Percentiles rank a stretch among this genome's conserved stretches.
These are phyloP conservation scores for Sminthopsis crassicaudata DNA, from an alignment of 2,113 vertebrate genomes.

Conservation along the genomic window DNA sequence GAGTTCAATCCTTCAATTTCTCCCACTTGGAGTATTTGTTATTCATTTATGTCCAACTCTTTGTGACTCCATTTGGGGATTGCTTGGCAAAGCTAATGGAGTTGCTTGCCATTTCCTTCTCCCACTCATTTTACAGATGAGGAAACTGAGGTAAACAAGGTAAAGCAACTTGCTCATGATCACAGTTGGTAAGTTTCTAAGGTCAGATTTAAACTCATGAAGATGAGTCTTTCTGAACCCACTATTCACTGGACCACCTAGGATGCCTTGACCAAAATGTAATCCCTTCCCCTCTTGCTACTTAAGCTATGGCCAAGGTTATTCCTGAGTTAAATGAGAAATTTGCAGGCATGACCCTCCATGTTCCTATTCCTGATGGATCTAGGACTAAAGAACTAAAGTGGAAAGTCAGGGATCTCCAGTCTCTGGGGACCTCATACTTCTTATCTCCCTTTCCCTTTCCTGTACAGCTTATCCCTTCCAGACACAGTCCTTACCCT, in stretches of 20 bases:
- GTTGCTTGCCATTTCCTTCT: not conserved
- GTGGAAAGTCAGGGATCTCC: not conserved
- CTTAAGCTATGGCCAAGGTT: slow-evolving; percentile 94
- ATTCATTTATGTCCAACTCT: not conserved
- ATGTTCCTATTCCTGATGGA: slow-evolving; percentile 93
- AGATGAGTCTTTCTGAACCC: not conserved
- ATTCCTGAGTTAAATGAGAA: slow-evolving; percentile 95
- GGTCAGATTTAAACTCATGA: no score
- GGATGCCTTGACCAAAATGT: slow-evolving; percentile 89
- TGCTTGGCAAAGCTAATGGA: not conserved
- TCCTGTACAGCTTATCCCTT: not conserved
- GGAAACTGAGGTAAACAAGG: not conserved
- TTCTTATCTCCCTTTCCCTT: not conserved
- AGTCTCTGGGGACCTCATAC: no score
- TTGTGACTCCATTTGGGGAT: not conserved
- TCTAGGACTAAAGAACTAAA: slow-evolving; percentile 61
- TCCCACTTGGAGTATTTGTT: not conserved
- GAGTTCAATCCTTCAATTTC: no score
- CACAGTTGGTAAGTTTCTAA: slow-evolving; percentile 81
- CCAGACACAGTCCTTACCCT: not conserved
- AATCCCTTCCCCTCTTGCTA: slow-evolving; percentile 94
- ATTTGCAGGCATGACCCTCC: slow-evolving; percentile 95
- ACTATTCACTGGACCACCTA: not conserved
- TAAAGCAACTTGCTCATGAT: not conserved
- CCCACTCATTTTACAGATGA: not conserved